Conservation (phyloP, 2,113 vertebrate species). For the Chaetodon auriga region DNA sequence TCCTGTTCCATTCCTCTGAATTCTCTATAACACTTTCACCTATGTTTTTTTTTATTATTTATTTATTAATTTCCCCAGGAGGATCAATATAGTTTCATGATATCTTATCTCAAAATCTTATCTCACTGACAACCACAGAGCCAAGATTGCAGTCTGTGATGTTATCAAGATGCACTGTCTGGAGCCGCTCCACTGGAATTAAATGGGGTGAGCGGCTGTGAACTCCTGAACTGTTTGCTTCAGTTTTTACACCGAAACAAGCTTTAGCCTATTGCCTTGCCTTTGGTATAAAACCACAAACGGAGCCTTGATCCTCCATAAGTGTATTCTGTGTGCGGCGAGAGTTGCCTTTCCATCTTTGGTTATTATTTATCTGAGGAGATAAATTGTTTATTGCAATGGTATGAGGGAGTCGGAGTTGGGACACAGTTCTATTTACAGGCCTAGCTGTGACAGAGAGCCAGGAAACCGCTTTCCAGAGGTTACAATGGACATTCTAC, state of each 20-base stretch:
- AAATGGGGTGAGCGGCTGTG: slow-evolving; percentile 30
- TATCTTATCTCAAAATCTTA: slow-evolving; percentile 56
- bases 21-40: neutral
- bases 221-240: slow-evolving; percentile 26
- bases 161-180: slow-evolving; percentile 59
- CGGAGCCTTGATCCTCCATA: slow-evolving; percentile 4
- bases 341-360: slow-evolving; percentile 34
- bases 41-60: neutral
- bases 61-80: slow-evolving; percentile 21
- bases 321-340: slow-evolving; percentile 10
- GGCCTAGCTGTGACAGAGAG: slow-evolving; percentile 30
- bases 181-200: slow-evolving; percentile 48
- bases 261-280: slow-evolving; percentile 18
- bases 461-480: slow-evolving; percentile 48
- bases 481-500: slow-evolving; percentile 55
- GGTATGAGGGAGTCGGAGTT: slow-evolving; percentile 23
- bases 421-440: slow-evolving; percentile 45
- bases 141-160: slow-evolving; percentile 39
- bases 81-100: slow-evolving; percentile 36
- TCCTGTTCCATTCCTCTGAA: neutral
- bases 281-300: slow-evolving; percentile 36
- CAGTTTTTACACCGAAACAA: slow-evolving; percentile 37
- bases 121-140: slow-evolving; percentile 35
- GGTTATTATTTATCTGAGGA: slow-evolving; percentile 51
- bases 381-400: slow-evolving; percentile 49